Percentiles rank a stretch among this genome's conserved stretches.
Conservation (phyloP, 2,113 vertebrate genomes). For the Thryonomys swinderianus region DNA sequence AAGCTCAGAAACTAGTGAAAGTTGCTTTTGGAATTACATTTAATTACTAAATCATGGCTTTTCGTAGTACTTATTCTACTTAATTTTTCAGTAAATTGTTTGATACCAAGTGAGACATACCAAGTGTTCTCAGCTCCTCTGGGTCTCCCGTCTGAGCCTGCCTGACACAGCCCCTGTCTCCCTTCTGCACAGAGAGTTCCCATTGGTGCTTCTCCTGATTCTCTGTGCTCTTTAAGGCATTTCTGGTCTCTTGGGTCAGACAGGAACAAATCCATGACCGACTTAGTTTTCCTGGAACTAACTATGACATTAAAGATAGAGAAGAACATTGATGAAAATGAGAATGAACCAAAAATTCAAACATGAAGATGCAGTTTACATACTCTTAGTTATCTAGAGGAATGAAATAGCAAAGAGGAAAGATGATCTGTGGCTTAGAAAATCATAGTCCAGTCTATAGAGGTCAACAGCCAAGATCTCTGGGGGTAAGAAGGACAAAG, state of each 20-base stretch:
- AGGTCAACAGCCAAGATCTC: background rate
- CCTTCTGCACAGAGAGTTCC: background rate
- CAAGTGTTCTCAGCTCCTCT: background rate
- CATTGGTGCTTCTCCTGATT: background rate
- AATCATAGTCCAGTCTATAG: background rate
- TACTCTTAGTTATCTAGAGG: background rate
- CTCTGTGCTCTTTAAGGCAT: background rate
- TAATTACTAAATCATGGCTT: background rate
- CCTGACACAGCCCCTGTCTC: accelerated
- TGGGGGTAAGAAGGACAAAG: too few relatives aligned
- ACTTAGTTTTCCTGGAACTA: background rate
- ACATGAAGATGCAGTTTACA: background rate
- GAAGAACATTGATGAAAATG: background rate
- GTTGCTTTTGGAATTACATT: background rate
- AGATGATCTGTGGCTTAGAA: background rate
- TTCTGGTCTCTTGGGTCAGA: background rate
- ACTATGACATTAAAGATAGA: background rate
- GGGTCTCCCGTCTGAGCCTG: too few relatives aligned
- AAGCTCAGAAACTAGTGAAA: background rate
- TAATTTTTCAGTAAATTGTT: background rate
- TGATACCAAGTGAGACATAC: background rate
- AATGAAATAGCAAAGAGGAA: background rate
- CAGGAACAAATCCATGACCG: background rate
- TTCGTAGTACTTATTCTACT: background rate
- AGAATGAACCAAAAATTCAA: background rate